phyloP scores from a whole-genome alignment of 2,888 invertebrate genomes.

The Allygus modestus region DNA sequence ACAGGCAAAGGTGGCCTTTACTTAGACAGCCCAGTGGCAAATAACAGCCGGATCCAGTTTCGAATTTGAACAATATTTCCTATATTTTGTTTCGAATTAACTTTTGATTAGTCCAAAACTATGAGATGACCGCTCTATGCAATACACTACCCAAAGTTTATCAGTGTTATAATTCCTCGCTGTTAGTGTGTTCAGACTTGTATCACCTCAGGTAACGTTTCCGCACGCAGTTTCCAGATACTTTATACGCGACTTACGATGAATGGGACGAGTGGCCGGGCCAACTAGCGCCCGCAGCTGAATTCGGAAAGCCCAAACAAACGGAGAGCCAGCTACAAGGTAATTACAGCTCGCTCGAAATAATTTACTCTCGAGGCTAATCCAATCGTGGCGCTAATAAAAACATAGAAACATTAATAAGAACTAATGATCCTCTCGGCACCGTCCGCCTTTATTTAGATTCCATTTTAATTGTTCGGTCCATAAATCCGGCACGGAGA shows the following conservation, averaged over 20 bases:
- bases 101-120: no score
- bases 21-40: no score
- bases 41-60: no score
- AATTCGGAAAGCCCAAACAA: constrained; percentile 28
- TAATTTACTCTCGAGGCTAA: constrained; percentile 51
- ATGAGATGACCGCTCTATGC: no score
- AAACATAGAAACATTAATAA: constrained; percentile 63
- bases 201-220: no score
- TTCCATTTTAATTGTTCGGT: constrained; percentile 62
- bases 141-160: no score
- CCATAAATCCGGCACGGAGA: constrained; percentile 58
- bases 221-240: no score
- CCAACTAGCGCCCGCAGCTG: constrained; percentile 6
- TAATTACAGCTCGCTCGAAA: constrained; percentile 50
- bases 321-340: constrained; percentile 43
- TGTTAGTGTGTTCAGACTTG: no score
- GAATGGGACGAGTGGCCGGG: background rate
- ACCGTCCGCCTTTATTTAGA: constrained; percentile 61
- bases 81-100: no score
- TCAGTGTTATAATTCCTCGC: no score
- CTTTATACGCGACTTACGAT: background rate
- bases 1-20: no score
- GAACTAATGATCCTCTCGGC: constrained; percentile 60
- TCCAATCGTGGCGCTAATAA: constrained; percentile 58
- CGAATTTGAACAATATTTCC: no score